Evolutionary conservation across 1,140 invertebrate species (phyloP).

Genomic region (Pseudobourletiella spinata): DNA sequence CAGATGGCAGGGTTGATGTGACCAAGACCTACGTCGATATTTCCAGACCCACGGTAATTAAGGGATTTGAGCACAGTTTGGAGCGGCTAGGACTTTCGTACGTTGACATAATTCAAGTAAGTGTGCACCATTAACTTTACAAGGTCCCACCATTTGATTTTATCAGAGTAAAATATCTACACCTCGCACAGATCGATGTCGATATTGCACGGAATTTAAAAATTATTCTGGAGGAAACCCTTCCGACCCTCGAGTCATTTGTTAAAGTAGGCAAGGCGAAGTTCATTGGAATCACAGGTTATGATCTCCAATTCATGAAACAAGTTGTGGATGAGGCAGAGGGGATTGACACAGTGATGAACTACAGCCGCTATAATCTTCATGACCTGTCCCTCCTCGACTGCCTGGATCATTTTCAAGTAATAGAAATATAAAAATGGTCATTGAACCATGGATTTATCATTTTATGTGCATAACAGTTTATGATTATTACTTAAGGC

Average conservation of each 20-base stretch:
- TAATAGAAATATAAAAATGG: too few relatives aligned
- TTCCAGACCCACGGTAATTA: slow-evolving; percentile 58
- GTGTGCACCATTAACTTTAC: too few relatives aligned
- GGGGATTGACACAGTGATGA: slow-evolving; percentile 58
- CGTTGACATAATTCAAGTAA: slow-evolving; percentile 78
- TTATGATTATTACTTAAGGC: too few relatives aligned
- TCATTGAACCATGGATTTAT: too few relatives aligned
- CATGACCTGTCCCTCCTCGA: slow-evolving; percentile 65
- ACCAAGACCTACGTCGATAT: slow-evolving; percentile 80
- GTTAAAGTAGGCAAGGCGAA: slow-evolving; percentile 65
- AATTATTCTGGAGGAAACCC: slow-evolving; percentile 70
- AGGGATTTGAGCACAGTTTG: slow-evolving; percentile 70
- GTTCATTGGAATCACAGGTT: slow-evolving; percentile 80
- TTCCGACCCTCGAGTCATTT: slow-evolving; percentile 59
- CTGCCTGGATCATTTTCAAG: slow-evolving; percentile 66
- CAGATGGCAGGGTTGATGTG: slow-evolving; percentile 68
- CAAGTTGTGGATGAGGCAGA: slow-evolving; percentile 59
- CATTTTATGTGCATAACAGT: too few relatives aligned
- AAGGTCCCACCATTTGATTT: too few relatives aligned
- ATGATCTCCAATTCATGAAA: slow-evolving; percentile 65
- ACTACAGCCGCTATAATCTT: slow-evolving; percentile 68
- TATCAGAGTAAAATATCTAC: too few relatives aligned
- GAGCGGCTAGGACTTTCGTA: slow-evolving; percentile 64
- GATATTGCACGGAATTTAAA: slow-evolving; percentile 75
- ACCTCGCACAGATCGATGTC: too few relatives aligned